Conservation (phyloP, 2,113 vertebrate species). For the Seriola rivoliana region DNA sequence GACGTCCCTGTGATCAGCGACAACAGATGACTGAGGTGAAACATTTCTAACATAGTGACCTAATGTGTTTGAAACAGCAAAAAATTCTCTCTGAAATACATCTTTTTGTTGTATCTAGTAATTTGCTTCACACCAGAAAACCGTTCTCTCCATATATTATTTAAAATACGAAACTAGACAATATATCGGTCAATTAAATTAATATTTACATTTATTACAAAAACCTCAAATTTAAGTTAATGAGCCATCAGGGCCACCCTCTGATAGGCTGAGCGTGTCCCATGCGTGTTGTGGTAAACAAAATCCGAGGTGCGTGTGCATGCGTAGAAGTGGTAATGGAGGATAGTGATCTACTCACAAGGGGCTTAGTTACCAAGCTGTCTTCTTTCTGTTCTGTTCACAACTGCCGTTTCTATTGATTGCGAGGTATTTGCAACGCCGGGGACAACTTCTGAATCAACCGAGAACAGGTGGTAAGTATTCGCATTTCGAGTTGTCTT, state of each 20-base stretch:
- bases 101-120: neutral
- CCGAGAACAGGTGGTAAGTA: slow-evolving; percentile 52
- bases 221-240: neutral
- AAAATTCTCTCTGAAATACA: neutral
- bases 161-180: neutral
- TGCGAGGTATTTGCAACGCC: neutral
- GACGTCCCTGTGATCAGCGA: neutral
- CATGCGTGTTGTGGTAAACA: slow-evolving; percentile 82
- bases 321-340: slow-evolving; percentile 73
- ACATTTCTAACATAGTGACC: neutral
- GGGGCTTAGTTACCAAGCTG: slow-evolving; percentile 50
- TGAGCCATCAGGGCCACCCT: neutral
- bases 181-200: neutral
- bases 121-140: neutral
- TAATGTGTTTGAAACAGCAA: neutral
- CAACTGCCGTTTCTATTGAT: neutral
- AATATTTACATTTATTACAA: neutral
- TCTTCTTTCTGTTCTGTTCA: slow-evolving; percentile 3
- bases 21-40: neutral
- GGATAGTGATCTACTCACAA: slow-evolving; percentile 38
- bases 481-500: neutral
- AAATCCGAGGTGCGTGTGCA: slow-evolving; percentile 60
- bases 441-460: neutral
- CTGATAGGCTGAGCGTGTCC: slow-evolving; percentile 75
- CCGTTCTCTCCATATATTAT: neutral